phyloP scores from a whole-genome alignment of 2,888 invertebrate species.

The Acronicta psi region DNA sequence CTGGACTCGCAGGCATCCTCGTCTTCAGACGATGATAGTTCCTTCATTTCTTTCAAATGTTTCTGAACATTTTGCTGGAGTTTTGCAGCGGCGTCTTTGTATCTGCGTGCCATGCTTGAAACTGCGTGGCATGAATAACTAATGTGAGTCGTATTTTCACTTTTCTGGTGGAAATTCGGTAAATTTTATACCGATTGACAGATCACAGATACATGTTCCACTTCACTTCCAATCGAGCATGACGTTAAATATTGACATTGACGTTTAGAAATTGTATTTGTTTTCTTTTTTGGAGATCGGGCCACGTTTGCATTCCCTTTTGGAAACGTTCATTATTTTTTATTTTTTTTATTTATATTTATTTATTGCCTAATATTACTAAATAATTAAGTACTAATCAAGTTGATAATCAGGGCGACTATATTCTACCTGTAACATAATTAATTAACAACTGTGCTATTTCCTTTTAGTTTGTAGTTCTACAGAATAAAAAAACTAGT shows the following conservation, averaged over 20 bases:
- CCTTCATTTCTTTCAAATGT: slow-evolving; percentile 81
- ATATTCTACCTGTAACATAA: too few species aligned
- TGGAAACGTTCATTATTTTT: too few species aligned
- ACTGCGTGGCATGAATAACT: neutral
- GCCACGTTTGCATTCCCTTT: too few species aligned
- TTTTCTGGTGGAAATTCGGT: neutral
- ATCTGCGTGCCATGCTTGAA: slow-evolving; percentile 78
- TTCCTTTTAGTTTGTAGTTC: too few species aligned
- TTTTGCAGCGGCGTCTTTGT: slow-evolving; percentile 83
- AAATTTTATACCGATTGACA: slow-evolving; percentile 15
- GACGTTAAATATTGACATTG: slow-evolving; percentile 2
- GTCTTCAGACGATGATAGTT: slow-evolving; percentile 83
- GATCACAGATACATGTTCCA: neutral
- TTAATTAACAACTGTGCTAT: too few species aligned
- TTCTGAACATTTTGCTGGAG: slow-evolving; percentile 83
- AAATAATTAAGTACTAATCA: too few species aligned
- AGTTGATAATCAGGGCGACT: too few species aligned
- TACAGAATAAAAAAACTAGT: too few species aligned
- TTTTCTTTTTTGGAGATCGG: too few species aligned
- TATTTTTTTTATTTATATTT: too few species aligned
- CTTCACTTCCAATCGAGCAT: neutral
- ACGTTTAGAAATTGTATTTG: too few species aligned
- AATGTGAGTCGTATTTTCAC: slow-evolving; percentile 11
- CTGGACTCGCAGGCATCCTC: slow-evolving; percentile 80
- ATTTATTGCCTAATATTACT: too few species aligned